These are phyloP conservation scores for Rhabdomys dilectus DNA, from an alignment of 2,113 vertebrate genomes.

Conservation along the genomic window DNA sequence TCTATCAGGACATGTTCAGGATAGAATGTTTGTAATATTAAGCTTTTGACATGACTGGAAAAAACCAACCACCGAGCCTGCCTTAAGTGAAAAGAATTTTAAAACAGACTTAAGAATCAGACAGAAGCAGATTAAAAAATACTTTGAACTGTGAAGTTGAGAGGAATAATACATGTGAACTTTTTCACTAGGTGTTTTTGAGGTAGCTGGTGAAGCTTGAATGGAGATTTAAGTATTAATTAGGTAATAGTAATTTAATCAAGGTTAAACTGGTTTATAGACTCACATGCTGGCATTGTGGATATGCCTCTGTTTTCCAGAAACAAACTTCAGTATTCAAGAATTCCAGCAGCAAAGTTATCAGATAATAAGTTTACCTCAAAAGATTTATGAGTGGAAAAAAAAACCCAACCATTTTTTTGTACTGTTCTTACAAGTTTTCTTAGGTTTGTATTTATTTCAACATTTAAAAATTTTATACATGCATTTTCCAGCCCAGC, in stretches of 20 bases:
- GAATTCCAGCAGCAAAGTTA: background rate
- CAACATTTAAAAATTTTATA: background rate
- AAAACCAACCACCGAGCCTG: background rate
- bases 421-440: background rate
- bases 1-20: background rate
- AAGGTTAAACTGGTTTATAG: background rate
- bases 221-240: background rate
- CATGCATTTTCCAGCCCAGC: background rate
- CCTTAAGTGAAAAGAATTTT: background rate
- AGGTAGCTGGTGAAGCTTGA: background rate
- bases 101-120: background rate
- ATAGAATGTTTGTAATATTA: background rate
- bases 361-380: background rate
- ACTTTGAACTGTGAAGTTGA: background rate
- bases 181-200: background rate
- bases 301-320: background rate
- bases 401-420: background rate
- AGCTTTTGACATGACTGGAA: conserved; percentile 20
- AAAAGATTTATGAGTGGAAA: background rate
- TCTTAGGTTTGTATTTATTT: background rate
- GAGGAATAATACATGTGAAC: background rate
- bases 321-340: background rate
- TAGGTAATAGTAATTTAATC: background rate
- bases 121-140: background rate
- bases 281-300: background rate